Conservation (phyloP, 2,113 vertebrate species). For the Elephas maximus region DNA sequence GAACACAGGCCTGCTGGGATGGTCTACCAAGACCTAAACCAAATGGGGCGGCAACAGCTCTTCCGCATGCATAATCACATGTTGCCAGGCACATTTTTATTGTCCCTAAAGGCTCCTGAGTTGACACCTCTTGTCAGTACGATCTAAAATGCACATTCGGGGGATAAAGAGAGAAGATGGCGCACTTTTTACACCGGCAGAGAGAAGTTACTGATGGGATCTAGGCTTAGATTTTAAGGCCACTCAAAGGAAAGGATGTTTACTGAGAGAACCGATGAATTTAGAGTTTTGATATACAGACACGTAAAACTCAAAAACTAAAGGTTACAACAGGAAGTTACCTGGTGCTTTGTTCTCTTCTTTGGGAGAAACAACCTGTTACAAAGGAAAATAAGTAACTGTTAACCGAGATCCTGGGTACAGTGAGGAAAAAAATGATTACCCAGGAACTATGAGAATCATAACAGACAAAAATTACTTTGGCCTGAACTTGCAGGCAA, state of each 20-base stretch:
- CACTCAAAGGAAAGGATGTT: background rate
- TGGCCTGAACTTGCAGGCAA: background rate
- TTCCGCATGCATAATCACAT: background rate
- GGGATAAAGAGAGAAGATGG: background rate
- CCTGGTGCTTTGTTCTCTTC: slow-evolving; percentile 96
- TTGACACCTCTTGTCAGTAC: background rate
- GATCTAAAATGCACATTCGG: background rate
- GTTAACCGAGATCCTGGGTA: background rate
- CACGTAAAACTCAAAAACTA: background rate
- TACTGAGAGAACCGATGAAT: background rate
- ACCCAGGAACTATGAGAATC: background rate
- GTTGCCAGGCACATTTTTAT: background rate
- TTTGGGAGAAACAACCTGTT: slow-evolving; percentile 95
- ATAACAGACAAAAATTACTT: accelerated
- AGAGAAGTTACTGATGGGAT: background rate
- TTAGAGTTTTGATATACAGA: background rate
- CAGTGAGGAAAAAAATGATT: background rate
- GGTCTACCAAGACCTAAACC: background rate
- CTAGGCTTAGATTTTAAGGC: background rate
- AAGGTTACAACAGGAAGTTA: slow-evolving; percentile 81
- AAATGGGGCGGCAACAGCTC: background rate
- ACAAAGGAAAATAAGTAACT: background rate
- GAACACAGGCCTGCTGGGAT: background rate
- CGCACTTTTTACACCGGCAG: background rate
- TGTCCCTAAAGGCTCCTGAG: background rate